These are phyloP conservation scores for Forbesichthys papilliferus DNA, from an alignment of 2,113 vertebrate genomes.

Conservation along the genomic window DNA sequence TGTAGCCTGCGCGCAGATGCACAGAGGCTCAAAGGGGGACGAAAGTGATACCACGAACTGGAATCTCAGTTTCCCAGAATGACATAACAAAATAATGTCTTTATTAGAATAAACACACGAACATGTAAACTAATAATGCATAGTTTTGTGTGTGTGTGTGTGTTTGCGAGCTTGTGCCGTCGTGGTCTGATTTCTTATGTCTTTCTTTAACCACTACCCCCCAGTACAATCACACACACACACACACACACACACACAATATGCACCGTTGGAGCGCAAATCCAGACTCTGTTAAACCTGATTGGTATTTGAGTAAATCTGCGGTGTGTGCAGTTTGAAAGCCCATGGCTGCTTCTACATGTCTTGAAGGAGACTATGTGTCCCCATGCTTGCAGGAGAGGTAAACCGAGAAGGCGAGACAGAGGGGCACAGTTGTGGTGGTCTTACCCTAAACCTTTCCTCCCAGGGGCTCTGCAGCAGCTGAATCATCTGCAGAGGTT, in stretches of 20 bases:
- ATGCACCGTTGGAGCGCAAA: conserved; percentile 8
- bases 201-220: not conserved
- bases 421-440: conserved; percentile 8
- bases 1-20: conserved; percentile 54
- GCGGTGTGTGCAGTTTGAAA: conserved; percentile 27
- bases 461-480: conserved; percentile 94
- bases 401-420: conserved; percentile 5
- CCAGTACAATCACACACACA: conserved; percentile 5
- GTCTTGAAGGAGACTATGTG: too few relatives aligned
- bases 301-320: conserved; percentile 44
- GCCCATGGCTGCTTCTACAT: too few relatives aligned
- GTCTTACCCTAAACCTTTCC: conserved; percentile 90
- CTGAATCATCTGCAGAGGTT: conserved; percentile 91
- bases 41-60: conserved; percentile 42
- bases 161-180: not conserved
- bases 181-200: not conserved
- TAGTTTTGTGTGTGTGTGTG: not conserved
- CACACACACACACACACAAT: conserved; percentile 12
- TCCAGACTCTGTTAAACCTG: conserved; percentile 47
- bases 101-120: not conserved
- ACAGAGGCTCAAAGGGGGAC: conserved; percentile 47
- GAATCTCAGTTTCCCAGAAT: conserved; percentile 41
- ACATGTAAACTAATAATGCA: not conserved
- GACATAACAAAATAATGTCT: not conserved
- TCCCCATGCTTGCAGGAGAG: conserved; percentile 1